phyloP scores from a whole-genome alignment of 2,888 invertebrate species.

The Phyllotreta cruciferae region DNA sequence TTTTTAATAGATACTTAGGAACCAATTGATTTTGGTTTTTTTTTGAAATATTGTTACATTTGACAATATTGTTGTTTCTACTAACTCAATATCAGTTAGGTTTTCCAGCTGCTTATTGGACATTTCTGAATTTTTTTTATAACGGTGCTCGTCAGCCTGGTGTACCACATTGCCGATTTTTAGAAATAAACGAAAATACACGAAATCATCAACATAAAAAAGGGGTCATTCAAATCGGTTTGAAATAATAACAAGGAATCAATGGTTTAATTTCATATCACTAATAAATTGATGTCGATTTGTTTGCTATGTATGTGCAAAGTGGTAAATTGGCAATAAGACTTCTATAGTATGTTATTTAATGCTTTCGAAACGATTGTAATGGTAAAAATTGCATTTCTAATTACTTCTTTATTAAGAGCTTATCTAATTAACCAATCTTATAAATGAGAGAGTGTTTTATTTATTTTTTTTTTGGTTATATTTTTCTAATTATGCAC shows the following conservation, averaged over 20 bases:
- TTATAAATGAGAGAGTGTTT: no score
- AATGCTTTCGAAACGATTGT: conserved; percentile 5
- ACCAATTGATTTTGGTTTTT: conserved; percentile 1
- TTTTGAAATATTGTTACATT: conserved; percentile 20
- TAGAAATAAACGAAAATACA: conserved; percentile 1
- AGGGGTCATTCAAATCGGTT: neutral
- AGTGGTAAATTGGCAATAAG: conserved; percentile 28
- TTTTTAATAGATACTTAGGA: conserved; percentile 8
- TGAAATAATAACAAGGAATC: neutral
- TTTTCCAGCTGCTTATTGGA: conserved; percentile 36
- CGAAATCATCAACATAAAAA: neutral
- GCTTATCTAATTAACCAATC: no score
- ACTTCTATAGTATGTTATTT: conserved; percentile 8
- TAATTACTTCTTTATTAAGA: no score
- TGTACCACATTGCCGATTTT: conserved; percentile 50
- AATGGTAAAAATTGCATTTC: neutral
- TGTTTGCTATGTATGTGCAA: conserved; percentile 13
- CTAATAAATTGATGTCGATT: neutral
- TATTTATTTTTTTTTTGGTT: no score
- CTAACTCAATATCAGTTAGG: conserved; percentile 34
- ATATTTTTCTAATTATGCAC: no score
- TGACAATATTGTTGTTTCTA: conserved; percentile 31
- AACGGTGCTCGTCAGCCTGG: conserved; percentile 49
- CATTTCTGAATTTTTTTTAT: conserved; percentile 27
- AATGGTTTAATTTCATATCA: neutral